Conservation (phyloP, 2,113 vertebrate species). For the Centropristis striata region DNA sequence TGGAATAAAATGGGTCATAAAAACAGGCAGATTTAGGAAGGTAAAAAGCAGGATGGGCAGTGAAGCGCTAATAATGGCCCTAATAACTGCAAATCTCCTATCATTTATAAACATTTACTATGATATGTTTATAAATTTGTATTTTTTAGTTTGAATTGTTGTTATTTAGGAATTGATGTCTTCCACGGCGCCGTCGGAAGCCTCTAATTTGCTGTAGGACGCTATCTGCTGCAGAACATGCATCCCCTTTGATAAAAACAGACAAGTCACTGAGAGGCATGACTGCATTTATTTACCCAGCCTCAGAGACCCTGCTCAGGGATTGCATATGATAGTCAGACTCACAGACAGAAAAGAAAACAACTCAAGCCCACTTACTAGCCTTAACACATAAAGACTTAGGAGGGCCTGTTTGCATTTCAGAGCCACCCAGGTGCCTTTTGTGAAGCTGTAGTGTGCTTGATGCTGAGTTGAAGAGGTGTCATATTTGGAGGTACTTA, state of each 20-base stretch:
- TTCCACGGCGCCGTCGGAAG: not conserved
- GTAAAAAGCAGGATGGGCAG: not conserved
- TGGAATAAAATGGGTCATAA: conserved; percentile 29
- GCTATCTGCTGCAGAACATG: conserved; percentile 37
- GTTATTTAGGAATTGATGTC: conserved; percentile 29
- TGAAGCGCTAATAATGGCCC: not conserved
- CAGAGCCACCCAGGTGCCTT: conserved; percentile 80
- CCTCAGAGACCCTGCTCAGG: conserved; percentile 48
- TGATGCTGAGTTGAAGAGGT: conserved; percentile 80
- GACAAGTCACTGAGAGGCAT: conserved; percentile 58
- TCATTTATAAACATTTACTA: not conserved
- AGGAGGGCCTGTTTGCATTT: conserved; percentile 81
- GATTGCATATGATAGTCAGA: conserved; percentile 57
- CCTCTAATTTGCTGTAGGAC: conserved; percentile 36
- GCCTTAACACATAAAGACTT: conserved; percentile 75
- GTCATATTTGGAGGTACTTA: conserved; percentile 81
- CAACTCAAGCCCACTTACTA: conserved; percentile 70
- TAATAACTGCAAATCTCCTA: not conserved
- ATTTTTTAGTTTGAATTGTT: conserved; percentile 29
- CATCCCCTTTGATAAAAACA: conserved; percentile 57
- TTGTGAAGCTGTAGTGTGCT: conserved; percentile 78
- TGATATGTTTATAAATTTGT: not conserved
- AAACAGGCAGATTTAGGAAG: conserved; percentile 17
- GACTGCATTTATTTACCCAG: conserved; percentile 71
- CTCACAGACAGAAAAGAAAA: conserved; percentile 65